These are phyloP conservation scores for Lasioglossum villosulum DNA, from an alignment of 2,888 invertebrate species.

Conservation along the genomic window DNA sequence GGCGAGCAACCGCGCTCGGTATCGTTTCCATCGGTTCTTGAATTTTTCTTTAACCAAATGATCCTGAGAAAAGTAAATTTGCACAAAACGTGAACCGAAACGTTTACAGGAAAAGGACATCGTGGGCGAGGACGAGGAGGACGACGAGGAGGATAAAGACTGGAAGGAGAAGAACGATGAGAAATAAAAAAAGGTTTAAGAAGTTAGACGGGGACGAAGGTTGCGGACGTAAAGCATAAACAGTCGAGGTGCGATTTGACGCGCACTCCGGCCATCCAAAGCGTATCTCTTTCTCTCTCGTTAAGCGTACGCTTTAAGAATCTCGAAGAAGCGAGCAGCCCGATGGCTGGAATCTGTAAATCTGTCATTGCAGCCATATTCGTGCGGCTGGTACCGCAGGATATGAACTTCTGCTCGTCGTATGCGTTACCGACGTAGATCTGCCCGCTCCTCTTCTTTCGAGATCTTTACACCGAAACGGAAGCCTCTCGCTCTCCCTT, in stretches of 20 bases:
- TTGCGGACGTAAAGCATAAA: constrained; percentile 79
- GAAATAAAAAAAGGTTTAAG: constrained; percentile 48
- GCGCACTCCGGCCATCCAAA: constrained; percentile 70
- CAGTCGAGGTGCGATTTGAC: constrained; percentile 83
- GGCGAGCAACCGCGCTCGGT: background rate
- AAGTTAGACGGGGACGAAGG: constrained; percentile 57
- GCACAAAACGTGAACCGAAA: background rate
- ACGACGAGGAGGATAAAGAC: background rate
- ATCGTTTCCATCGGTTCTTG: background rate
- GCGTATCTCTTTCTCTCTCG: constrained; percentile 65
- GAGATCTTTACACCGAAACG: constrained; percentile 58
- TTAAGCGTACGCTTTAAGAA: constrained; percentile 77
- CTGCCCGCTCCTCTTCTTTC: constrained; percentile 56
- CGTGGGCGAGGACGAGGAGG: background rate
- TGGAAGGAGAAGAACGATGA: constrained; percentile 16
- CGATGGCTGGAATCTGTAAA: constrained; percentile 84
- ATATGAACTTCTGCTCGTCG: constrained; percentile 76
- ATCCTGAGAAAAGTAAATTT: background rate
- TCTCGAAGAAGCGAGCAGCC: constrained; percentile 71
- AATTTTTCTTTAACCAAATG: background rate
- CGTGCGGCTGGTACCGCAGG: constrained; percentile 72
- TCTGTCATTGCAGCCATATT: constrained; percentile 83
- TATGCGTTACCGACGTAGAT: constrained; percentile 61
- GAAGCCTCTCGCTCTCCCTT: constrained; percentile 27
- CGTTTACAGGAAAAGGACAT: background rate